Conservation (phyloP, 1,140 invertebrate species). For the Sesamia nonagrioides region DNA sequence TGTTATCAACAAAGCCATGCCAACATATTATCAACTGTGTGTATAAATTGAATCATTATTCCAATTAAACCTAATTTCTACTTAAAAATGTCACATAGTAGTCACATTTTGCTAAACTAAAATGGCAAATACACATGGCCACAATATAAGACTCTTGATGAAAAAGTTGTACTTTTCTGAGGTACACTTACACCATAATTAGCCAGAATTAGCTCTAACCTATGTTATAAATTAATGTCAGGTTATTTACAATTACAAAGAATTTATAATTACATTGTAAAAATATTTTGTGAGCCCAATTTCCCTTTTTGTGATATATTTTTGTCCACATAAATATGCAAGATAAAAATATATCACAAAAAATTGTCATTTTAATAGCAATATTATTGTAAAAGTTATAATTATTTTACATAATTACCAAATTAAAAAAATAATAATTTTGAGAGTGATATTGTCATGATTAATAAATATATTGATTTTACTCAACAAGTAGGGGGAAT, state of each 20-base stretch:
- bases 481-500: slow-evolving; percentile 78
- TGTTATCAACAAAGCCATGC: too few relatives aligned
- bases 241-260: slow-evolving; percentile 10
- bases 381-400: too few relatives aligned
- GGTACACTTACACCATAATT: slow-evolving; percentile 17
- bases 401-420: slow-evolving; percentile 2
- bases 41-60: slow-evolving; percentile 30
- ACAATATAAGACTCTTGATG: slow-evolving; percentile 23
- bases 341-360: too few relatives aligned
- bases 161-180: slow-evolving; percentile 12
- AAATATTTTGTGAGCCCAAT: background rate
- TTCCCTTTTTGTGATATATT: background rate
- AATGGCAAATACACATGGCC: slow-evolving; percentile 35
- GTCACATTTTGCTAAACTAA: slow-evolving; percentile 28
- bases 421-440: background rate
- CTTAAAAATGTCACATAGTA: slow-evolving; percentile 2
- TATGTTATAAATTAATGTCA: slow-evolving; percentile 23
- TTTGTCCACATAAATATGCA: too few relatives aligned
- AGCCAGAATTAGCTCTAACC: background rate
- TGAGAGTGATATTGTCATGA: slow-evolving; percentile 25
- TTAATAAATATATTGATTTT: slow-evolving; percentile 37
- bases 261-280: slow-evolving; percentile 13
- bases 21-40: background rate
- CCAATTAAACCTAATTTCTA: slow-evolving; percentile 18
- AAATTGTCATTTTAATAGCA: too few relatives aligned